phyloP scores from a whole-genome alignment of 1,140 invertebrate genomes.

The Gonioctena quinquepunctata region DNA sequence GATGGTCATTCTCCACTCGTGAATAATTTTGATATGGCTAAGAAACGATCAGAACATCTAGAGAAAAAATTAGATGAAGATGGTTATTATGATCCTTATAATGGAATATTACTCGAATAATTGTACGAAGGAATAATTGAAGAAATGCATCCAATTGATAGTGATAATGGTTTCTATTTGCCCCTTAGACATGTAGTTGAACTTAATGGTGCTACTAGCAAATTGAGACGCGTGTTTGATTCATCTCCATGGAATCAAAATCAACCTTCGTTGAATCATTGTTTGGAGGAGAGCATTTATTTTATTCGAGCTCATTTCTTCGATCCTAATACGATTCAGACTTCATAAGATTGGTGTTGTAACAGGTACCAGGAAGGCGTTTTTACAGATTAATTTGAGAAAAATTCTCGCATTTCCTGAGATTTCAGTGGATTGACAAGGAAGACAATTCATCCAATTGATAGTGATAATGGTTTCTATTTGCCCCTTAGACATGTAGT shows the following conservation, averaged over 20 bases:
- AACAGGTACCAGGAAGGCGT: slow-evolving; percentile 53
- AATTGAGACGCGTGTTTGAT: slow-evolving; percentile 35
- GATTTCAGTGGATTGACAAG: slow-evolving; percentile 49
- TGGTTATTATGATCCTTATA: neutral
- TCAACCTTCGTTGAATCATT: slow-evolving; percentile 45
- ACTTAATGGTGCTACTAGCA: slow-evolving; percentile 24
- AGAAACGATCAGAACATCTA: neutral
- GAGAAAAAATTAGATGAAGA: neutral
- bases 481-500: slow-evolving; percentile 32
- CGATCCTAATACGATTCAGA: too few relatives aligned
- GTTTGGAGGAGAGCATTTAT: slow-evolving; percentile 50
- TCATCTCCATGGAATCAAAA: slow-evolving; percentile 40
- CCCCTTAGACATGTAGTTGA: slow-evolving; percentile 33
- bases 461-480: slow-evolving; percentile 20
- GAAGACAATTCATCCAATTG: slow-evolving; percentile 12
- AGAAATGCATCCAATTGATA: neutral
- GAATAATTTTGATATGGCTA: neutral
- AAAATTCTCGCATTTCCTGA: slow-evolving; percentile 44
- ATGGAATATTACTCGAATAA: neutral
- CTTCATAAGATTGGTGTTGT: slow-evolving; percentile 31
- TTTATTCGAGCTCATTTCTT: slow-evolving; percentile 50
- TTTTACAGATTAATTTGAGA: too few relatives aligned
- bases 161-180: slow-evolving; percentile 25
- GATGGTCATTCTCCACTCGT: neutral
- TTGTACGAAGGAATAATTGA: slow-evolving; percentile 1